Evolutionary conservation across 1,140 invertebrate genomes (phyloP).

Genomic region (Saccostrea glomerata): DNA sequence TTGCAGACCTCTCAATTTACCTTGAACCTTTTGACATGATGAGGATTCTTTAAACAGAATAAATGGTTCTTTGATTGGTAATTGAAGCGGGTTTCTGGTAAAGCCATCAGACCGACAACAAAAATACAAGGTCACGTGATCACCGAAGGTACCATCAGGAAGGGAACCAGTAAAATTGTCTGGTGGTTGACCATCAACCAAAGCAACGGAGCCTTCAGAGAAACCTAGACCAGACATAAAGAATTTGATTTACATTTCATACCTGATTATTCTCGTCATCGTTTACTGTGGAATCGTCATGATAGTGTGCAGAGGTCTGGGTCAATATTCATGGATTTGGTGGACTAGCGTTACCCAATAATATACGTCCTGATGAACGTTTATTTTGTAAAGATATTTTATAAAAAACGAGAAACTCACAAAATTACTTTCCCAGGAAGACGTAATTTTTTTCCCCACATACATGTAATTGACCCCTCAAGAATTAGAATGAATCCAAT

Average conservation of each 20-base stretch:
- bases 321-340: too few relatives aligned
- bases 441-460: too few relatives aligned
- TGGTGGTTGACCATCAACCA: neutral
- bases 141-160: slow-evolving; percentile 15
- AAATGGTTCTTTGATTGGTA: slow-evolving; percentile 28
- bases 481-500: too few relatives aligned
- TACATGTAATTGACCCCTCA: too few relatives aligned
- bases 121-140: neutral
- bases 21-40: neutral
- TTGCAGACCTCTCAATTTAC: neutral
- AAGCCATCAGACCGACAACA: slow-evolving; percentile 26
- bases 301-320: too few relatives aligned
- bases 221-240: neutral
- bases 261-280: neutral
- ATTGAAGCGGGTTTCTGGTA: neutral
- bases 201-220: neutral
- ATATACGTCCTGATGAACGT: too few relatives aligned
- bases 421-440: too few relatives aligned
- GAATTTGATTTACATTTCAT: neutral
- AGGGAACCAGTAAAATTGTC: neutral
- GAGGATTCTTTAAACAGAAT: slow-evolving; percentile 28
- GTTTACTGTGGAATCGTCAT: too few relatives aligned
- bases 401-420: too few relatives aligned
- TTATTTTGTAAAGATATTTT: too few relatives aligned
- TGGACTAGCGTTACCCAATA: too few relatives aligned